Conservation (phyloP, 2,113 vertebrate genomes). For the Xiphophorus couchianus region DNA sequence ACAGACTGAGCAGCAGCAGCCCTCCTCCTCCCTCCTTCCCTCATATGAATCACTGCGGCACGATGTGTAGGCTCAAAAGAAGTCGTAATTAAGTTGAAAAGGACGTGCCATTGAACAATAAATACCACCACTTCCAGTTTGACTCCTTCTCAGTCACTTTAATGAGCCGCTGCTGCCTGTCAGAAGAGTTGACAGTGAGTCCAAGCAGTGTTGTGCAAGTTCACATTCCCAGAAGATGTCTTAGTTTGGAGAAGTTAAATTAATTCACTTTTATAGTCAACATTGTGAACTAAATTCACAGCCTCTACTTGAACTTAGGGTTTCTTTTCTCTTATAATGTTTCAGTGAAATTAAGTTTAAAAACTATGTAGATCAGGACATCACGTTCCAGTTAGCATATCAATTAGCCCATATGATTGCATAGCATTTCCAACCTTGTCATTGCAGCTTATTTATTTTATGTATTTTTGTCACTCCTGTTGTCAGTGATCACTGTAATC, state of each 20-base stretch:
- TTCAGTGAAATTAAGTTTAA: neutral
- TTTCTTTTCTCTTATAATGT: neutral
- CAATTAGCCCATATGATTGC: neutral
- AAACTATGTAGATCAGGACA: neutral
- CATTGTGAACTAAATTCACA: neutral
- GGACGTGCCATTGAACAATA: slow-evolving; percentile 17
- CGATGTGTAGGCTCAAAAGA: slow-evolving; percentile 10
- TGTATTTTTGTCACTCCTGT: no score
- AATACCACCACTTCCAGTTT: slow-evolving; percentile 46
- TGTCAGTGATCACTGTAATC: no score
- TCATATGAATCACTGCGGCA: slow-evolving; percentile 31
- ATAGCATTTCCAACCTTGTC: neutral
- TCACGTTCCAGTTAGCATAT: neutral
- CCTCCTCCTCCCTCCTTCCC: slow-evolving; percentile 17
- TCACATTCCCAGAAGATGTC: neutral
- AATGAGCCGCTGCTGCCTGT: slow-evolving; percentile 39
- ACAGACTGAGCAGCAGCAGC: slow-evolving; percentile 17
- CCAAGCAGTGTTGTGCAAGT: neutral
- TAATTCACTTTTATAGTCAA: neutral
- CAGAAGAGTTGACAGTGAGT: slow-evolving; percentile 41
- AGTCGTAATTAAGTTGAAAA: slow-evolving; percentile 30
- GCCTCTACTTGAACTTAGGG: neutral
- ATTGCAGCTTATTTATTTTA: no score
- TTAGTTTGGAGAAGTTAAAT: neutral
- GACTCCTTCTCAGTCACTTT: slow-evolving; percentile 42